These are phyloP conservation scores for Phaedon cochleariae DNA, from an alignment of 2,888 invertebrate species.

Conservation along the genomic window DNA sequence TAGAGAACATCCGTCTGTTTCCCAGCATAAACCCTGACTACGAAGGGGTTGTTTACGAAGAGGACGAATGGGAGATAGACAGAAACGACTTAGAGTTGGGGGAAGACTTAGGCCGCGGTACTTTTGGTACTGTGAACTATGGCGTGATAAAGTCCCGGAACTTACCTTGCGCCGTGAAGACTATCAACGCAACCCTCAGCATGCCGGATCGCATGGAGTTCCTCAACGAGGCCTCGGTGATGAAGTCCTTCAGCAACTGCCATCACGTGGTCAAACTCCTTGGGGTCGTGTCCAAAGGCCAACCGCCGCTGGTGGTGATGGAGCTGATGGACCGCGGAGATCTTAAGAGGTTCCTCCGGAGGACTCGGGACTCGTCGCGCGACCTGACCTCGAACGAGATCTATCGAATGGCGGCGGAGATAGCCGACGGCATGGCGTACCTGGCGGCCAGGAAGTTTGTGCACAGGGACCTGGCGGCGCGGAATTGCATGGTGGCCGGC, in stretches of 20 bases:
- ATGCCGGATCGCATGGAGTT: slow-evolving; percentile 69
- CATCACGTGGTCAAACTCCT: slow-evolving; percentile 70
- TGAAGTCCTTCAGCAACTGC: slow-evolving; percentile 73
- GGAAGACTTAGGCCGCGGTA: slow-evolving; percentile 72
- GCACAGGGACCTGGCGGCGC: slow-evolving; percentile 75
- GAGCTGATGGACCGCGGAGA: slow-evolving; percentile 81
- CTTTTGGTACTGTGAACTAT: slow-evolving; percentile 78
- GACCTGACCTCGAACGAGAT: slow-evolving; percentile 69
- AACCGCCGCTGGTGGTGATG: slow-evolving; percentile 79
- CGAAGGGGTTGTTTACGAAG: slow-evolving; percentile 66
- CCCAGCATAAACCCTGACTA: slow-evolving; percentile 71
- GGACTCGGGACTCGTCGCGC: slow-evolving; percentile 64
- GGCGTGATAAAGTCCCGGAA: slow-evolving; percentile 64
- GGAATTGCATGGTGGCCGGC: slow-evolving; percentile 75
- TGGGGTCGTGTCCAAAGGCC: slow-evolving; percentile 76
- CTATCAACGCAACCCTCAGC: slow-evolving; percentile 68
- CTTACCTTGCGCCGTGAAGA: slow-evolving; percentile 69
- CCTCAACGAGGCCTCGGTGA: slow-evolving; percentile 75
- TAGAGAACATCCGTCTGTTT: slow-evolving; percentile 62
- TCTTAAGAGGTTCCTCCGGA: slow-evolving; percentile 71
- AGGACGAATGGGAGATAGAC: slow-evolving; percentile 78
- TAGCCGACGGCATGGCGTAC: slow-evolving; percentile 85
- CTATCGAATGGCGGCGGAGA: slow-evolving; percentile 70
- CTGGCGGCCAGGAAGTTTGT: slow-evolving; percentile 74
- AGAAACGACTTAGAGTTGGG: slow-evolving; percentile 66